These are phyloP conservation scores for Gavialis gangeticus DNA, from an alignment of 2,113 vertebrate genomes.

Conservation along the genomic window DNA sequence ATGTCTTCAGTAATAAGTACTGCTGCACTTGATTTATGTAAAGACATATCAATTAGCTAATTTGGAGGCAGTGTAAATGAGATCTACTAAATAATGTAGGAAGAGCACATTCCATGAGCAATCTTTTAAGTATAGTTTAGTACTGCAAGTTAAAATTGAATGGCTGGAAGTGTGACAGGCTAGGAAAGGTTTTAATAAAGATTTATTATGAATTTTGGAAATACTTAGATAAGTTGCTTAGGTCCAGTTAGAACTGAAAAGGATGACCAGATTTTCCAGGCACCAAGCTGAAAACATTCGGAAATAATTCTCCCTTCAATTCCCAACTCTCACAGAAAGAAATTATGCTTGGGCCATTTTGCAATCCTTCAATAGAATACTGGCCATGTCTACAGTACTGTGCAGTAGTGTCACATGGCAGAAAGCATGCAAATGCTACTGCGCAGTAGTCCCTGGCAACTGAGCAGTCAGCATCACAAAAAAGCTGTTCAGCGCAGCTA, in stretches of 20 bases:
- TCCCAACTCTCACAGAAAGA: too few relatives aligned
- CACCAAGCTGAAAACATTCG: neutral
- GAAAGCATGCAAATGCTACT: too few relatives aligned
- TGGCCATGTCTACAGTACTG: too few relatives aligned
- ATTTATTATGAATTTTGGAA: neutral
- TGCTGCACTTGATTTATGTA: slow-evolving; percentile 4
- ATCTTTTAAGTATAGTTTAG: neutral
- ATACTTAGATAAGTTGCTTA: neutral
- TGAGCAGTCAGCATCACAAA: too few relatives aligned
- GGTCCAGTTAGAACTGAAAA: neutral
- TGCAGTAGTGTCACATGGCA: too few relatives aligned
- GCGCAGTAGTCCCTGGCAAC: too few relatives aligned
- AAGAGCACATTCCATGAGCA: neutral
- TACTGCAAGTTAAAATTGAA: neutral
- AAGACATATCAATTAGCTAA: neutral
- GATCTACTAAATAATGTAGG: neutral
- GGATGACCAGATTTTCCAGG: neutral
- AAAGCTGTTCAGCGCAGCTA: too few relatives aligned
- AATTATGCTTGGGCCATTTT: neutral
- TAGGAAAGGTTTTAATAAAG: neutral
- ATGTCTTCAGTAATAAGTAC: neutral
- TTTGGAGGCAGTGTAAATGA: neutral
- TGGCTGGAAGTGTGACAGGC: neutral
- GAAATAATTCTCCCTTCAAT: neutral
- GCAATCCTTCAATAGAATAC: neutral